A percentile compares a stretch with the other conserved stretches of the same genome.
Conservation (phyloP, 2,113 vertebrate genomes). For the Phalacrocorax pelagicus region DNA sequence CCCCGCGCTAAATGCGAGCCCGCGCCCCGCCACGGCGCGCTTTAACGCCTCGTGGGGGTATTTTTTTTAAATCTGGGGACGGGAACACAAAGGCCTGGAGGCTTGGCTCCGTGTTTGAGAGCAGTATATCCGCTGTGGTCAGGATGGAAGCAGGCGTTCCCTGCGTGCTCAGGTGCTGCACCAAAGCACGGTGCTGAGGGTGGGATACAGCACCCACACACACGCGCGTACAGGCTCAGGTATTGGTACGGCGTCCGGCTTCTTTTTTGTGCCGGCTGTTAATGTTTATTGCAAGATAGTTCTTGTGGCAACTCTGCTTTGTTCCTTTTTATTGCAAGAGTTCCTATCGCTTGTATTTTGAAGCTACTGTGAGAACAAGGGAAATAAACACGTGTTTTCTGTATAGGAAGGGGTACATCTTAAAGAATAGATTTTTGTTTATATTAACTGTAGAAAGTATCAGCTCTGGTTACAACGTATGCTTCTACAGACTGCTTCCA, state of each 20-base stretch:
- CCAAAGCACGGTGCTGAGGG: not conserved
- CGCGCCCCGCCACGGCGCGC: not conserved
- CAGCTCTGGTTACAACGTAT: not conserved
- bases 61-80: not conserved
- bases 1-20: not conserved
- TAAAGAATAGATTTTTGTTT: not conserved
- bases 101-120: not conserved
- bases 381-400: not conserved
- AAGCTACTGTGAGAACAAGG: not conserved
- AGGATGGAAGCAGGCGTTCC: not conserved
- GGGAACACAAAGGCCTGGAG: not conserved
- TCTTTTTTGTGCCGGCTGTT: not conserved
- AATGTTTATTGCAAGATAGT: not conserved
- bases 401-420: accelerated
- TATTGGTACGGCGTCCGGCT: not conserved
- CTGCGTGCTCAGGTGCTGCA: not conserved
- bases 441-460: not conserved
- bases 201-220: not conserved
- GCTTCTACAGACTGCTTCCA: accelerated
- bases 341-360: not conserved
- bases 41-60: not conserved
- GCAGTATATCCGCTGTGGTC: not conserved
- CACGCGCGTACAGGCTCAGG: not conserved
- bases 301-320: not conserved
- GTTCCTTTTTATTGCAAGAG: not conserved